A percentile compares a stretch with the other conserved stretches of the same genome.
Evolutionary conservation across 2,888 invertebrate species (phyloP).

Genomic region (Oscheius sp.): DNA sequence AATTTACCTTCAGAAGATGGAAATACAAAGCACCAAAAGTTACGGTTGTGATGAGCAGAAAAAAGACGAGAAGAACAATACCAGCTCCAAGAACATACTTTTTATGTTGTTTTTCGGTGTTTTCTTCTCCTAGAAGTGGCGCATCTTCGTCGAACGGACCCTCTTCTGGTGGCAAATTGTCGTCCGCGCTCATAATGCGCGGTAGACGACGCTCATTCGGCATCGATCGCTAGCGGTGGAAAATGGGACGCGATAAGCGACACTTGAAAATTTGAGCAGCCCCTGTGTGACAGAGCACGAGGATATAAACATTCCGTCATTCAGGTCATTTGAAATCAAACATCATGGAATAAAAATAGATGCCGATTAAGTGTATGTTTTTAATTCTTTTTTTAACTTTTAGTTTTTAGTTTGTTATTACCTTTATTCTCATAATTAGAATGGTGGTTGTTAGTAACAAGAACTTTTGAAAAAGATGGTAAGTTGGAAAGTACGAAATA

Average conservation of each 20-base stretch:
- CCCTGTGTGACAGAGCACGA: no score
- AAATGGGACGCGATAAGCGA: background rate
- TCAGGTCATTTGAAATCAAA: no score
- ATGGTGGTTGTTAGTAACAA: no score
- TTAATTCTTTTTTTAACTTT: no score
- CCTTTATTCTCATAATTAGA: no score
- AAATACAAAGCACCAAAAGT: slow-evolving; percentile 64
- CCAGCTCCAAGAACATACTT: slow-evolving; percentile 36
- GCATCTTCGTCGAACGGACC: slow-evolving; percentile 54
- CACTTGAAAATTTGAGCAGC: no score
- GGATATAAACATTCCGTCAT: no score
- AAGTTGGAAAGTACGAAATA: no score
- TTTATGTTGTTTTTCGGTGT: slow-evolving; percentile 16
- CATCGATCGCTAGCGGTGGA: slow-evolving; percentile 11
- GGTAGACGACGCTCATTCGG: slow-evolving; percentile 5
- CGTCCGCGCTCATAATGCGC: slow-evolving; percentile 36
- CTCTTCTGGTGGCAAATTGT: slow-evolving; percentile 52
- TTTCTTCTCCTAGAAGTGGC: slow-evolving; percentile 36
- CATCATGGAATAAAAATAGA: no score
- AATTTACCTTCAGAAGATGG: slow-evolving; percentile 51
- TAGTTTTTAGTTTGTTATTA: no score
- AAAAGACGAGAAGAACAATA: slow-evolving; percentile 50
- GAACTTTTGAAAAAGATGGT: no score
- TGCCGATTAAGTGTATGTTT: no score
- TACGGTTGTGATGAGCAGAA: slow-evolving; percentile 61